Base-by-base conservation (phyloP, 1,140 invertebrate genomes). In the Drusus annulatus region DNA sequence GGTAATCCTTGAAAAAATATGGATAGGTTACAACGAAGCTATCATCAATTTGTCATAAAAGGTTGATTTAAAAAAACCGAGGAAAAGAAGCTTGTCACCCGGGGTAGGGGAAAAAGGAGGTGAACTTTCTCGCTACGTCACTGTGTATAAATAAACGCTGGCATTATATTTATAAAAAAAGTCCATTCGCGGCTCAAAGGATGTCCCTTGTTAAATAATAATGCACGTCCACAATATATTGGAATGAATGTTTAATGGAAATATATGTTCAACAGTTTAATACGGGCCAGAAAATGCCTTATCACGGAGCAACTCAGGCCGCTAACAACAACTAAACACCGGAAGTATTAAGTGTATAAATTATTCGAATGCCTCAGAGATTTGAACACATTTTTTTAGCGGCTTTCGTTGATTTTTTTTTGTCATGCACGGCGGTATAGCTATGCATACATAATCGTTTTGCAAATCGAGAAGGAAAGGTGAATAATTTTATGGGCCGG, bases 261-360 rank as follows among this genome's bases (percentile, higher is more conserved):
- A 77, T 77, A 63, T n/a, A 63, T 77, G 56, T 77, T 62, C 25
- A 76, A 36, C 75, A 77, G 45, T 77, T 51, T 69, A 78, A 78
- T 54, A 69, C 51, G 36, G 77, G 17, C 56, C 15, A 21, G 63
- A 83, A 80, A 80, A 80, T 78, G 81, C 76, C 63, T 76, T 79
- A 83, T 83, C 81, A 83, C 78, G 78, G 63, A 80, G 58, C 19
- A 51, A 25, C 21, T 28, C 45, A 0, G 51, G 13, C 25, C 45
- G 31, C 51, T 21, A 15, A 51, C 51, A 69, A 56, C 65, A 62
- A 62, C 68, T 74, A 51, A 78, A 73, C 65, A 69, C 81, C 81
- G 81, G 81, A 83, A 83, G 78, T 83, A 79, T 83, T 80, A 83
- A 80, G 71, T 79, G 81, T 80, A 83, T 83, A 83, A 75, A 80